Evolutionary conservation across 2,888 invertebrate species (phyloP), one percentile per base, ranked within the genome.

Genomic region (Odontomyia ornata): DNA sequence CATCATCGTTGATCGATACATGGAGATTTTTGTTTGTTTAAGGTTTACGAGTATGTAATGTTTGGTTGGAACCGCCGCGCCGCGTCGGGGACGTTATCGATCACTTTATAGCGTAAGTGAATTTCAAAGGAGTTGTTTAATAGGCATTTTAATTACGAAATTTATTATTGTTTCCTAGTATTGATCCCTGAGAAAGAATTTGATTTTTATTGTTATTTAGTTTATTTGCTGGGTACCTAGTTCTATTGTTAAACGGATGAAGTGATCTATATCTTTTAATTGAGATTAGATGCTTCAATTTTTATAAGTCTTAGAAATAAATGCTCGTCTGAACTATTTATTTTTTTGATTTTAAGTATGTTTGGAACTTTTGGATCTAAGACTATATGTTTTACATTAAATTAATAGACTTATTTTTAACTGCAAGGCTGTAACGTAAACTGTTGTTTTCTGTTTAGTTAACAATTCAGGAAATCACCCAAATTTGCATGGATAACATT

Each of bases 131-230:
- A 69, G 30, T 36, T 25, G 4, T 36, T 73, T 73, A 36, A 73
- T 60, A 23, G 73, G 21, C 43, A 30, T 13, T 57, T 73, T 73
- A 36, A 73, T 73, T 30, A 73, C 73, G n/a, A 25, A 73, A 73
- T 57, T 73, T 73, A 60, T 73, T 9, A 21, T 23, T n/a, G 60
- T 73, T 36, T 73, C 73, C 57, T 73, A 60, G 73, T 73, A 73
- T 60, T 60, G 30, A 23, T 71, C 57, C 23, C 57, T 43, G 60
- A 57, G 30, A 73, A 57, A 57, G 21, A 73, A 73, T 57, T 73
- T 60, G 27, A 47, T 4, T 52, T 52, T 52, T 52, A 52, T 52
- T 52, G 15, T n/a, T 52, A 4, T n/a, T 52, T 13, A 4, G 52
- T 43, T 7, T 43, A 7, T 7, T 9, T 13, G 43, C 13, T 13